phyloP scores from a whole-genome alignment of 2,113 vertebrate species.

The Tetraodon nigroviridis region DNA sequence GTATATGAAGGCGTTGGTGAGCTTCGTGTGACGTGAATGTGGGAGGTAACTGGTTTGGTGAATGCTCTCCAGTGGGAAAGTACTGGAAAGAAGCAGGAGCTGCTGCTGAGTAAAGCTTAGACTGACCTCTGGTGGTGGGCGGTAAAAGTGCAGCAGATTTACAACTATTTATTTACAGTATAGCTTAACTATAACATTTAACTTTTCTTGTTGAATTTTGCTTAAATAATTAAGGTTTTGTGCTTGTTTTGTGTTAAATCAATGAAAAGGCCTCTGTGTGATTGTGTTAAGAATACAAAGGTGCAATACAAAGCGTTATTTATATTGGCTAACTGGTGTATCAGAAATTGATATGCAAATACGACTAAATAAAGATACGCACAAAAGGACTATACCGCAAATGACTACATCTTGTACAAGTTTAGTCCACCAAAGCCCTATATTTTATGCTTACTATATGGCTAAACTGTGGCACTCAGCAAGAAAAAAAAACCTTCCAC shows the following conservation, averaged over 20 bases:
- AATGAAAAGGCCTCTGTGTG: not conserved
- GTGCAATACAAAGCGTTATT: too few relatives aligned
- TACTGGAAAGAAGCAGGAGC: not conserved
- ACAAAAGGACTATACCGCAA: too few relatives aligned
- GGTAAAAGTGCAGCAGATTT: constrained; percentile 3
- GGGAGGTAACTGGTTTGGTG: constrained; percentile 7
- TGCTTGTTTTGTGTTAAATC: not conserved
- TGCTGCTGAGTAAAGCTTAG: constrained; percentile 22
- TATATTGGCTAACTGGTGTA: too few relatives aligned
- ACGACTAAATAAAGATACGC: too few relatives aligned
- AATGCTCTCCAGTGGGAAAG: constrained; percentile 36
- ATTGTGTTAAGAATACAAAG: not conserved
- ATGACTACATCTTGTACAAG: too few relatives aligned
- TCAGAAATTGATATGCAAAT: not conserved
- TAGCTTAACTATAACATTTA: too few relatives aligned
- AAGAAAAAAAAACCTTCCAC: not conserved
- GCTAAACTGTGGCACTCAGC: not conserved
- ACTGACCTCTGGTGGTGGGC: constrained; percentile 62
- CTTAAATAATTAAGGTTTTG: not conserved
- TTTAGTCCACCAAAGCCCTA: not conserved
- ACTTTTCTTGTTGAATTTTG: not conserved
- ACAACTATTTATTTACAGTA: too few relatives aligned
- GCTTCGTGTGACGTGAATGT: not conserved
- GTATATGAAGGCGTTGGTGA: constrained; percentile 10
- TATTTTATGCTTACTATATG: not conserved